Percentiles rank a stretch among this genome's conserved stretches.
Evolutionary conservation across 2,888 invertebrate genomes (phyloP).

Genomic region (Eupithecia insigniata): DNA sequence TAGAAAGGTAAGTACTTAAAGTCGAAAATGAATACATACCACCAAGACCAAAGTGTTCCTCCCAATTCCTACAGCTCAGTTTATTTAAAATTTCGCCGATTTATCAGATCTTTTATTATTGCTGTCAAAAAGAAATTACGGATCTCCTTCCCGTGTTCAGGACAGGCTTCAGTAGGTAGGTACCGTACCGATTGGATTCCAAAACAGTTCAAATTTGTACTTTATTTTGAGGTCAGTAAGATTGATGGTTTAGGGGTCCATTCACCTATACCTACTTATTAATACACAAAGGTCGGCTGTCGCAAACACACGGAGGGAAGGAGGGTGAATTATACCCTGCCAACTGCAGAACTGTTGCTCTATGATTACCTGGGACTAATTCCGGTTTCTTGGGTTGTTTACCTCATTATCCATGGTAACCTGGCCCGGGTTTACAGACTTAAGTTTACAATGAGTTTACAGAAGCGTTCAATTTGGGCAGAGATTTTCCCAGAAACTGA

Average conservation of each 20-base stretch:
- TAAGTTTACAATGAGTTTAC: no score
- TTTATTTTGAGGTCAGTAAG: constrained; percentile 21
- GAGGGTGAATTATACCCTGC: constrained; percentile 78
- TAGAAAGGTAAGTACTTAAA: background rate
- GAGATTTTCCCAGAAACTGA: background rate
- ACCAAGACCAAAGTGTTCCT: background rate
- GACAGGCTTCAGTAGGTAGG: background rate
- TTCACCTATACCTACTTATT: constrained; percentile 49
- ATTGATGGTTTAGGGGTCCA: constrained; percentile 16
- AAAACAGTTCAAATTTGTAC: constrained; percentile 23
- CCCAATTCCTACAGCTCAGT: background rate
- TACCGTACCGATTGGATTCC: constrained; percentile 43
- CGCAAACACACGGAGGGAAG: constrained; percentile 56
- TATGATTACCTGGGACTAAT: constrained; percentile 57
- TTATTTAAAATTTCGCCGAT: constrained; percentile 45
- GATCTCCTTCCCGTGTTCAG: constrained; percentile 62
- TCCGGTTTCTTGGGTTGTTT: constrained; percentile 40
- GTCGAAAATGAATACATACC: background rate
- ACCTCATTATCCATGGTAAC: background rate
- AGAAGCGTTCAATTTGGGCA: background rate
- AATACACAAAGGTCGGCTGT: constrained; percentile 78
- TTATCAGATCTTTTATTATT: constrained; percentile 61
- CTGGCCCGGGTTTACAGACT: background rate
- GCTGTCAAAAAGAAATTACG: constrained; percentile 73
- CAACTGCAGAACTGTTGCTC: constrained; percentile 62